phyloP scores from a whole-genome alignment of 2,113 vertebrate genomes.

The Sylvicapra grimmia region DNA sequence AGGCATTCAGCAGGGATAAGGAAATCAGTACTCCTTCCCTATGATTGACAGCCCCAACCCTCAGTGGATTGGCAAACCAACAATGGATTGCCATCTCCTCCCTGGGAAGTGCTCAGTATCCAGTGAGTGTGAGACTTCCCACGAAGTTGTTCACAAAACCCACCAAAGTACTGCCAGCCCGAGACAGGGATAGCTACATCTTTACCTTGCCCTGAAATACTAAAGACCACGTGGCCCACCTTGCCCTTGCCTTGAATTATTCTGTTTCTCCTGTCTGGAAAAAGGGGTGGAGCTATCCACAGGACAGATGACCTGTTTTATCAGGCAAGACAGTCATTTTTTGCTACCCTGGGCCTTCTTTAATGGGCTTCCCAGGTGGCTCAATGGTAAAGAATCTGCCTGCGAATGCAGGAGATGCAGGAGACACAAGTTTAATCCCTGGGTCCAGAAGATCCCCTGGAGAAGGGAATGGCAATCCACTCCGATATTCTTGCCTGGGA shows the following conservation, averaged over 20 bases:
- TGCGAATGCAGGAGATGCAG: neutral
- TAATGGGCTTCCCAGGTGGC: neutral
- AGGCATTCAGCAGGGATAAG: neutral
- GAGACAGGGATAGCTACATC: neutral
- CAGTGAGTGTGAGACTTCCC: neutral
- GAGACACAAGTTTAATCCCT: neutral
- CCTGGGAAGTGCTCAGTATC: neutral
- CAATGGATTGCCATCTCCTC: neutral
- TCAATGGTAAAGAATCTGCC: neutral
- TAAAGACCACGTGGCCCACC: fast-evolving
- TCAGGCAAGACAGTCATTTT: neutral
- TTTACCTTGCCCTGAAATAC: neutral
- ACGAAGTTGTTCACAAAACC: neutral
- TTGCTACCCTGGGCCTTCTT: neutral
- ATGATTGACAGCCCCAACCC: neutral
- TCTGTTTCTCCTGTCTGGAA: neutral
- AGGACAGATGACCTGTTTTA: neutral
- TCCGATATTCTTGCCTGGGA: neutral
- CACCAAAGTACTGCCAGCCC: fast-evolving
- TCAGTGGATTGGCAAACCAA: neutral
- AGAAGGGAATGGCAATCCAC: neutral
- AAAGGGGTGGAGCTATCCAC: neutral
- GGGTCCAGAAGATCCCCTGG: neutral
- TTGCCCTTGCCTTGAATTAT: neutral
- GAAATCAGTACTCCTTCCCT: neutral